These are phyloP conservation scores for Stenichneumon culpator DNA, from an alignment of 2,888 invertebrate genomes.

Conservation along the genomic window DNA sequence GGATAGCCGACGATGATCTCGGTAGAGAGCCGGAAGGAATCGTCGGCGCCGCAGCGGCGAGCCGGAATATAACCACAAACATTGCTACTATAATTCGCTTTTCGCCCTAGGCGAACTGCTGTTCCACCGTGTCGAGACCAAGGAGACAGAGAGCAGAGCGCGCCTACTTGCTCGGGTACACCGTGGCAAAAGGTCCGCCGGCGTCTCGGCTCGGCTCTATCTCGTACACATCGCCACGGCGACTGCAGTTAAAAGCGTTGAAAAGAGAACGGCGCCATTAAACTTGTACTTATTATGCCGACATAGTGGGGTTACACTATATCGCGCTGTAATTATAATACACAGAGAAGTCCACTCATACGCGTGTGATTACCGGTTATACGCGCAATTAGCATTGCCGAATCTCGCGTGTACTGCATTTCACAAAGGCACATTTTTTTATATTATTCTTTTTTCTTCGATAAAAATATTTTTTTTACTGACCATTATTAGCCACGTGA, in stretches of 20 bases:
- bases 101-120: constrained; percentile 38
- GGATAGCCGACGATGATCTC: neutral
- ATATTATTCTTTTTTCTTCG: neutral
- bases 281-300: constrained; percentile 38
- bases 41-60: constrained; percentile 50
- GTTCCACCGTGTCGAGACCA: constrained; percentile 24
- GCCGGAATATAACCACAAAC: constrained; percentile 17
- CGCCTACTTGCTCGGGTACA: neutral
- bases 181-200: constrained; percentile 37
- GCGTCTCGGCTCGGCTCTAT: constrained; percentile 41
- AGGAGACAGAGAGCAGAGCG: constrained; percentile 27
- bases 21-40: constrained; percentile 38
- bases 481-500: neutral
- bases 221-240: constrained; percentile 36
- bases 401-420: neutral
- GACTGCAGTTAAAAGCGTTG: constrained; percentile 26
- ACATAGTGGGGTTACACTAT: constrained; percentile 11
- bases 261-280: constrained; percentile 55
- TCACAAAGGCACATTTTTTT: neutral
- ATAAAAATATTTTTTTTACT: neutral
- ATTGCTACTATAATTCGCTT: constrained; percentile 36
- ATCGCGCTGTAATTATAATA: constrained; percentile 22
- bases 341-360: neutral
- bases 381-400: neutral
- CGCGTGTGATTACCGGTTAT: constrained; percentile 12